Evolutionary conservation across 2,113 vertebrate species (phyloP), one percentile per base, ranked within the genome.

Genomic region (Diglossa brunneiventris): DNA sequence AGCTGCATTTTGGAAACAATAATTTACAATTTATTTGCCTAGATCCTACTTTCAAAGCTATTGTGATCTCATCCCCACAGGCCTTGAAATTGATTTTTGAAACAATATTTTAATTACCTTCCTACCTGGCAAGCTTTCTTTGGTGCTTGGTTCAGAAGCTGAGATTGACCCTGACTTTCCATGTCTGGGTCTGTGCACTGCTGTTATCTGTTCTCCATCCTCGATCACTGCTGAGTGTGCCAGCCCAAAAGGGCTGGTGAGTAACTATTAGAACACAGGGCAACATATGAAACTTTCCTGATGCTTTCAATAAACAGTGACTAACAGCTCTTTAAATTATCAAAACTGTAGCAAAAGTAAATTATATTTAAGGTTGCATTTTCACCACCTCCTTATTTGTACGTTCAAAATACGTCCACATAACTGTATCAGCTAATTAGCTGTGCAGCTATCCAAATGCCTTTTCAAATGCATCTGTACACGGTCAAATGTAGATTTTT

Each of bases 161-260:
- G 82, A 84, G 52, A 33, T 26, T 47, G 31, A 56, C 9, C 2
- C 62, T 47, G 59, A 33, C 28, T 87, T 78, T 56, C 23, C 37
- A 13, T 1, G 3, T 21, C 14, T 53, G 8, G 10, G 66, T 61
- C n/a, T 55, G 47, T 20, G 63, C 31, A 20, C 46, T 22, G n/a
- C 7, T 37, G 50, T 30, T 78, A n/a, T 3, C 77, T 35, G 55
- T 35, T 67, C 62, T 21, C 26, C n/a, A 21, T 30, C 39, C 59
- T 33, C 0, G 0, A 30, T 73, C 3, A 3, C 41, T 5, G 20
- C 75, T 50, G 16, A 0, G 0, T 6, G 17, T 39, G 37, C 22
- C 15, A 26, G n/a, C 0, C 3, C 78, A 72, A 7, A 21, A 61
- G 19, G 64, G 63, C 50, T 83, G 50, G 3, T 8, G 16, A 72